Base-by-base conservation (phyloP, 1,140 invertebrate species). In the Campoletis sonorensis region DNA sequence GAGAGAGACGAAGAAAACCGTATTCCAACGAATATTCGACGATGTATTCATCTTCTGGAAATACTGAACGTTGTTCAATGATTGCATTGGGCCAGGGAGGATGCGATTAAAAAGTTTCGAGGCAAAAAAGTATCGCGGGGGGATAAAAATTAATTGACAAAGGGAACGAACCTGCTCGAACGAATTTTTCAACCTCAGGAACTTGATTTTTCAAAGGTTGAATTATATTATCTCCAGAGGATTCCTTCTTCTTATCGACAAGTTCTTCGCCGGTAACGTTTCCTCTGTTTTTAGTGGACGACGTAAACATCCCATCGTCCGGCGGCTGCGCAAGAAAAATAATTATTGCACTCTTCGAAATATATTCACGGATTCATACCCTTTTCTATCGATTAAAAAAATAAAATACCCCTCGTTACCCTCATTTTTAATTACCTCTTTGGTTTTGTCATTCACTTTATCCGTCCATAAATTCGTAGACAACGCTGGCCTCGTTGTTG, bases 21-120 rank as follows among this genome's bases (percentile, higher is more conserved):
- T 99, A 99, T 90, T 99, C 98, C 81, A 99, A 92, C 1, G 98
- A 97, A 93, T 99, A 99, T 91, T 99, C 99, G 5, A 99, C 96
- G 51, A 99, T 99, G 89, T 99, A 99, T 87, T 98, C 96, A 86
- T 99, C 98, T 85, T 98, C 96, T 89, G 94, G 92, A 95, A 95
- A 96, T 77, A 94, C 96, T 95, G 86, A 82, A 92, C n/a, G 23
- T 79, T 72, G 37, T 30, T 81, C 15, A 78, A 79, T 37, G 7
- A 67, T 30, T 33, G 16, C 40, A 4, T 51, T 7, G 30, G 30
- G 7, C 30, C 30, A 7, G 7, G 30, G 30, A 73, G n/a, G 51
- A 11, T 23, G 77, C 77, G 27, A 73, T n/a, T n/a, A n/a, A 75
- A 73, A 68, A n/a, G n/a, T 73, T 30, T 40, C 16, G 51, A 58